Percentiles rank a stretch among this genome's conserved stretches.
These are phyloP conservation scores for Hippolais icterina DNA, from an alignment of 2,113 vertebrate genomes.

Conservation along the genomic window DNA sequence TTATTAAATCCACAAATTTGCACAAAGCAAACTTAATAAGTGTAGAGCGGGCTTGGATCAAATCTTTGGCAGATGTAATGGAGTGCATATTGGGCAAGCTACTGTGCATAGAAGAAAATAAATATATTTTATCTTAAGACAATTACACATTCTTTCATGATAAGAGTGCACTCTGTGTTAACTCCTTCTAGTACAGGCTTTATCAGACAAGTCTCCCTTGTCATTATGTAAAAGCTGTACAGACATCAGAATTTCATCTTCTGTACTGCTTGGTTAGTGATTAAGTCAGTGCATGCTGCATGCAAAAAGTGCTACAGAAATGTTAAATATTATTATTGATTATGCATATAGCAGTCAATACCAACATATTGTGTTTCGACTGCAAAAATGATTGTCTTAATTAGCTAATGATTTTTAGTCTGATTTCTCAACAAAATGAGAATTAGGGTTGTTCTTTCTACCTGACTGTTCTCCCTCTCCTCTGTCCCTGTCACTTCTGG, in stretches of 20 bases:
- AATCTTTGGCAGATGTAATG: not conserved
- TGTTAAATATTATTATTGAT: constrained; percentile 44
- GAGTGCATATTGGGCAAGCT: not conserved
- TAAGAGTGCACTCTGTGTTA: not conserved
- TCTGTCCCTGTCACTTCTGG: not conserved
- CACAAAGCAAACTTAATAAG: constrained; percentile 28
- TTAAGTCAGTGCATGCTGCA: not conserved
- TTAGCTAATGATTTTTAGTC: constrained; percentile 51
- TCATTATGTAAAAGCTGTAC: not conserved
- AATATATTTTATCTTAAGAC: not conserved
- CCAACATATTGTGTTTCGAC: not conserved
- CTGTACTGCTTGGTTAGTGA: not conserved
- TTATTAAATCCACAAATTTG: constrained; percentile 33
- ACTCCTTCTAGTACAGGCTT: not conserved
- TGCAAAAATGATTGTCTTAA: constrained; percentile 29
- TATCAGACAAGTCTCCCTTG: not conserved
- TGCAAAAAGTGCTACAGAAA: not conserved
- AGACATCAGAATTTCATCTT: not conserved
- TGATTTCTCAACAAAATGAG: not conserved
- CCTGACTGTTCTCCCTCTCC: not conserved
- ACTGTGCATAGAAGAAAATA: not conserved
- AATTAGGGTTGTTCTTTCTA: not conserved
- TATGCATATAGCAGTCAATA: constrained; percentile 12
- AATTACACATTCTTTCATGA: not conserved
- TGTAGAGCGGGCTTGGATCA: not conserved